A percentile compares a stretch with the other conserved stretches of the same genome.
Evolutionary conservation across 2,888 invertebrate genomes (phyloP).

Genomic region (Diadegma fenestrale): DNA sequence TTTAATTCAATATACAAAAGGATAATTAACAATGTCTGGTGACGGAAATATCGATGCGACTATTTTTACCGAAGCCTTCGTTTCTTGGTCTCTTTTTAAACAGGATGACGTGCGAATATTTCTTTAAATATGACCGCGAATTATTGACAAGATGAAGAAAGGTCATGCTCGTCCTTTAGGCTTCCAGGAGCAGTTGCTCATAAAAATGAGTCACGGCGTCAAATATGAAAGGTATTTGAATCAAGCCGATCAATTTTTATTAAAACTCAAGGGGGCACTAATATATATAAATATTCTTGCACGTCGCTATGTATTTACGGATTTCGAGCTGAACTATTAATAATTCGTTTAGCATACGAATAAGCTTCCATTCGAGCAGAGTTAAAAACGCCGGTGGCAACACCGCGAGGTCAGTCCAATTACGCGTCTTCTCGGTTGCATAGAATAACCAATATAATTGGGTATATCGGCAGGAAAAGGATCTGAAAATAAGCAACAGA

Average conservation of each 20-base stretch:
- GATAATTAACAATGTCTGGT: no score
- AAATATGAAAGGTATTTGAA: neutral
- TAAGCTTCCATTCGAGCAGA: constrained; percentile 39
- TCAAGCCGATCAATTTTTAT: constrained; percentile 6
- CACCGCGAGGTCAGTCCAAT: constrained; percentile 56
- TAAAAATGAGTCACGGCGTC: neutral
- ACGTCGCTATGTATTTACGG: constrained; percentile 16
- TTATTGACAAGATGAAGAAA: no score
- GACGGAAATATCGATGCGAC: no score
- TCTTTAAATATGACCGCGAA: no score
- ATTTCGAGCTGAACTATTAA: constrained; percentile 12
- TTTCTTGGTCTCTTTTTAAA: no score
- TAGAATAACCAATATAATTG: constrained; percentile 55
- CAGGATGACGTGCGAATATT: no score
- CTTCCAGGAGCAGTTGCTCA: no score
- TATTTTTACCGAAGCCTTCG: no score
- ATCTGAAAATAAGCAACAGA: neutral
- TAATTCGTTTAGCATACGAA: constrained; percentile 62
- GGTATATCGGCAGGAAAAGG: constrained; percentile 22
- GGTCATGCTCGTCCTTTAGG: no score
- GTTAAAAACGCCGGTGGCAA: constrained; percentile 44
- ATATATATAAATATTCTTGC: neutral
- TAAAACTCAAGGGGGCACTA: neutral
- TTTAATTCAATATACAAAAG: no score
- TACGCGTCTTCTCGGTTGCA: constrained; percentile 53